These are phyloP conservation scores for Teleogryllus occipitalis DNA, from an alignment of 1,140 invertebrate species.

Conservation along the genomic window DNA sequence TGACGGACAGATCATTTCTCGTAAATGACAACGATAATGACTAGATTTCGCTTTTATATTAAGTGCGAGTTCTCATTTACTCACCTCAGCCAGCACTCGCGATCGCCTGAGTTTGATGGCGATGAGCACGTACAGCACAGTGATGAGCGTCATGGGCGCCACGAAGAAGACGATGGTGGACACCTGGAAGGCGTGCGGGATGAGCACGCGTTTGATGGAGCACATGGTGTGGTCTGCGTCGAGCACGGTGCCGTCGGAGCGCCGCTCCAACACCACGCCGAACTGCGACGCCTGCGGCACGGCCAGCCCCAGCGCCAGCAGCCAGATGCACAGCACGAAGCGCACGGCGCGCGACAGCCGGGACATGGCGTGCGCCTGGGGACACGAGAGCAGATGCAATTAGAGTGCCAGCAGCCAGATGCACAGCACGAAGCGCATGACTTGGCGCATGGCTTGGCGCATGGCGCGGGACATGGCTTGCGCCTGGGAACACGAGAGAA, in stretches of 20 bases:
- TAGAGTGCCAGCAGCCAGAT: not conserved
- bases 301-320: conserved; percentile 63
- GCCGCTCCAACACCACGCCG: conserved; percentile 24
- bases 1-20: too few species aligned
- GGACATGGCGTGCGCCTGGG: conserved; percentile 61
- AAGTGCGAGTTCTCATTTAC: not conserved
- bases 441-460: too few species aligned
- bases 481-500: not conserved
- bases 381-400: not conserved
- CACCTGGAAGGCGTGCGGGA: conserved; percentile 54
- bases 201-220: conserved; percentile 9
- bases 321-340: conserved; percentile 61
- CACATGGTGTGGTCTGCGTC: conserved; percentile 13
- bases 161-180: conserved; percentile 69
- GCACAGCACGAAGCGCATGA: not conserved
- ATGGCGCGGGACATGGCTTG: not conserved
- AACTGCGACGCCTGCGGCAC: conserved; percentile 50
- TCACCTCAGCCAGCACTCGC: conserved; percentile 6
- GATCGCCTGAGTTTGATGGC: conserved; percentile 53
- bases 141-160: conserved; percentile 66
- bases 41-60: too few species aligned
- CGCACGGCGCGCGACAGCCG: conserved; percentile 62
- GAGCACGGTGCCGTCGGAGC: not conserved
- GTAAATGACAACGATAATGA: too few species aligned
- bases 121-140: conserved; percentile 61